Conservation (phyloP, 2,888 invertebrate genomes). For the Dasysyrphus albostriatus region DNA sequence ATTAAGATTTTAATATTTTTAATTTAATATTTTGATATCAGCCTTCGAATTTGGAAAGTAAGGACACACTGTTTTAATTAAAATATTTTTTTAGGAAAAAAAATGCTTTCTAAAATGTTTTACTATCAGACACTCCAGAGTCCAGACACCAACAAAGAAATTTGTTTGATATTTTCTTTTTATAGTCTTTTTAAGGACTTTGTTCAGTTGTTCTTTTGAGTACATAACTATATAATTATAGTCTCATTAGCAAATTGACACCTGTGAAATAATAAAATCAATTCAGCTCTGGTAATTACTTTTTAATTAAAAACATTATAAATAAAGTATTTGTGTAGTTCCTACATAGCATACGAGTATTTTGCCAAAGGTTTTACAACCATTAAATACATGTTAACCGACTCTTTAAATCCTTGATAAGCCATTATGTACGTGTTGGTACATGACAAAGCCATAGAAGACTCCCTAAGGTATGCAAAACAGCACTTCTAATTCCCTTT, state of each 20-base stretch:
- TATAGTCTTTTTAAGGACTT: neutral
- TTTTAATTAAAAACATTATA: neutral
- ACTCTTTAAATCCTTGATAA: neutral
- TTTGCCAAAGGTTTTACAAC: neutral
- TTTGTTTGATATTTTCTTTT: neutral
- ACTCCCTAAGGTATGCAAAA: neutral
- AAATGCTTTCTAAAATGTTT: neutral
- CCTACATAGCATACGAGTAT: neutral
- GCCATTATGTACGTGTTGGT: too few relatives aligned
- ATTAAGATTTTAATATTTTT: too few relatives aligned
- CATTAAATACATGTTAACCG: neutral
- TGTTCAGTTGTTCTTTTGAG: neutral
- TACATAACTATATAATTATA: conserved; percentile 10
- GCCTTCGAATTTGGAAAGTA: too few relatives aligned
- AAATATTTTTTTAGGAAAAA: too few relatives aligned
- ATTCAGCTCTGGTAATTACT: neutral
- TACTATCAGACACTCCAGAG: neutral
- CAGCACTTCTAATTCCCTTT: neutral
- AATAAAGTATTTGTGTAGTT: neutral
- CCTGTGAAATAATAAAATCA: neutral
- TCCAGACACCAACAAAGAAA: neutral
- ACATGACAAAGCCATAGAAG: neutral
- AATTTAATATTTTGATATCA: too few relatives aligned
- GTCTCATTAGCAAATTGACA: conserved; percentile 12
- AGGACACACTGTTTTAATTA: too few relatives aligned